Base-by-base conservation (phyloP, 2,797 vertebrate species). In the Percopsis omiscomaycus region DNA sequence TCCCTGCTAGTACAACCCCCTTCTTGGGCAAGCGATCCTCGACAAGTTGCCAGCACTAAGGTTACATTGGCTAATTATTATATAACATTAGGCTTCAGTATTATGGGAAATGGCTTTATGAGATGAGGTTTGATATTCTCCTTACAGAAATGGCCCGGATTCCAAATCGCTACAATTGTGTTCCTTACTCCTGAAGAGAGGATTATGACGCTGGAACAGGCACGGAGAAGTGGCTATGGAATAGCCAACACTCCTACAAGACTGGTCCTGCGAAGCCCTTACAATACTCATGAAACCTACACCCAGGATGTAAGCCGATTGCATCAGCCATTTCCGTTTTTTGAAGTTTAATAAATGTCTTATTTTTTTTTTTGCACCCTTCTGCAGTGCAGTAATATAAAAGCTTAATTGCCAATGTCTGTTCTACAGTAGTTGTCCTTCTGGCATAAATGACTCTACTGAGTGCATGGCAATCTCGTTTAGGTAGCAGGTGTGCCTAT, bases 401-500 rank as follows among this genome's bases (percentile, higher is more conserved):
- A 14, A 4, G 16, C n/a, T 50, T 1, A 50, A 6, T 15, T 10
- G 6, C n/a, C 16, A 8, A 15, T 8, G 15, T 15, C 49, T 27
- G 49, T 22, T 22, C 22, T 22, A 22, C 22, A 22, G 22, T 22
- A 22, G 1, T 5, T 8, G 8, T 37, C 6, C 32, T 37, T 5
- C 32, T 8, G 22, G 22, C 22, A 22, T 22, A 37, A 59, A 32
- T 30, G 3, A 44, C 5, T 13, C 13, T 5, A 59, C 8, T 44
- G 6, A 14, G 14, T 46, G 37, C 16, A 5, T 5, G 13, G 9
- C 5, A 16, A n/a, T 22, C 1, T 54, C 13, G 15, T 1, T 0
- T 71, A 95, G 93, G 88, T 90, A 28, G 82, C 67, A 16, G 89
- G 87, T 4, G 37, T 94, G 8, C 75, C 75, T 0, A 93, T 94